Conservation (phyloP, 2,888 invertebrate species). For the Doris montereyensis region DNA sequence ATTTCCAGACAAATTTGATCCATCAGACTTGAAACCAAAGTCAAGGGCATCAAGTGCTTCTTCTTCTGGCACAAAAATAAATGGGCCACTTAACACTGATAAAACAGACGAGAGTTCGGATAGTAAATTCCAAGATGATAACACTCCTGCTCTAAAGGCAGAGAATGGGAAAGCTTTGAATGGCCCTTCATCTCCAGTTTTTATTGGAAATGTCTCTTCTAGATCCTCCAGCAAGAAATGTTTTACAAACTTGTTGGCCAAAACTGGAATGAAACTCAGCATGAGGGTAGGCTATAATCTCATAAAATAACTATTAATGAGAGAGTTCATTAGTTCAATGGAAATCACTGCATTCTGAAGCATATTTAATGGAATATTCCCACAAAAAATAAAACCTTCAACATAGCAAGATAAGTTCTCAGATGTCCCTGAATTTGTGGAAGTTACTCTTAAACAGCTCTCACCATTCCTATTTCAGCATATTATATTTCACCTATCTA, state of each 20-base stretch:
- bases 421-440: too few species aligned
- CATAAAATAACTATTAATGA: too few species aligned
- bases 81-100: neutral
- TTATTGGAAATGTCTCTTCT: neutral
- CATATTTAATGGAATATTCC: too few species aligned
- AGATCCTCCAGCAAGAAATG: slow-evolving; percentile 14
- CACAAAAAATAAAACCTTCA: too few species aligned
- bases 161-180: neutral
- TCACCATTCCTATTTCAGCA: too few species aligned
- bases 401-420: too few species aligned
- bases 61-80: slow-evolving; percentile 13
- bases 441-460: too few species aligned
- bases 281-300: too few species aligned
- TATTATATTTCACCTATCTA: too few species aligned
- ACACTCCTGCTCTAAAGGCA: neutral
- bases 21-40: slow-evolving; percentile 45
- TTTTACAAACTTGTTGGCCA: slow-evolving; percentile 30
- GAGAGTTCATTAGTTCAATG: too few species aligned
- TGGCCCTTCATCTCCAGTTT: neutral
- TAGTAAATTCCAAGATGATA: slow-evolving; percentile 10
- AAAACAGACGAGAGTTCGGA: slow-evolving; percentile 28
- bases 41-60: slow-evolving; percentile 29
- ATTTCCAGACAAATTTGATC: slow-evolving; percentile 46
- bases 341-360: too few species aligned
- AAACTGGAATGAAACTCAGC: slow-evolving; percentile 37